phyloP scores from a whole-genome alignment of 2,113 vertebrate species.

The Promerops cafer region DNA sequence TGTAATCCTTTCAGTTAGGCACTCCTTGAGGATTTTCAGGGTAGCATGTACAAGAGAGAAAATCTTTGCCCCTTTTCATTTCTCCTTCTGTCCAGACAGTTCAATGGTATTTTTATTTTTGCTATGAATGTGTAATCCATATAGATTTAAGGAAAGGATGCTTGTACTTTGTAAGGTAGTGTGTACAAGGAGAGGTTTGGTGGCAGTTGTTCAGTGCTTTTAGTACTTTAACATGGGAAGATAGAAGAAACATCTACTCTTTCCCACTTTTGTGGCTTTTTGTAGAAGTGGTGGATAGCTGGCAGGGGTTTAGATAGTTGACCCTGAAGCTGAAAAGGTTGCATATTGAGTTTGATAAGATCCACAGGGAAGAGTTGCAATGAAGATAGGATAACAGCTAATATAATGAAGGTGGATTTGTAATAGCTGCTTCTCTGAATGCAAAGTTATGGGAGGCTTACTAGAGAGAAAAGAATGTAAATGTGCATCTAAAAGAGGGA shows the following conservation, averaged over 20 bases:
- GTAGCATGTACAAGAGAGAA: neutral
- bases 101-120: neutral
- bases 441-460: neutral
- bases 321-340: neutral
- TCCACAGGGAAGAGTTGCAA: neutral
- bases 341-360: neutral
- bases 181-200: neutral
- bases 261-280: neutral
- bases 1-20: neutral
- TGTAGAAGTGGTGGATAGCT: neutral
- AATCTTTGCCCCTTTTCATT: neutral
- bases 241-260: neutral
- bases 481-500: neutral
- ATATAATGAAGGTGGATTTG: neutral
- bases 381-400: neutral
- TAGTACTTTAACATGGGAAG: neutral
- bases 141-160: neutral
- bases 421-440: neutral
- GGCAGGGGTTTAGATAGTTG: neutral
- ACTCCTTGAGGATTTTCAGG: neutral
- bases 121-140: neutral
- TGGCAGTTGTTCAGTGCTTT: neutral
- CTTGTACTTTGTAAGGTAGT: neutral
- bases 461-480: neutral
- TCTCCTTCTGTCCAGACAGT: neutral